Evolutionary conservation across 2,113 vertebrate species (phyloP).

Genomic region (Colistium nudipinnis): DNA sequence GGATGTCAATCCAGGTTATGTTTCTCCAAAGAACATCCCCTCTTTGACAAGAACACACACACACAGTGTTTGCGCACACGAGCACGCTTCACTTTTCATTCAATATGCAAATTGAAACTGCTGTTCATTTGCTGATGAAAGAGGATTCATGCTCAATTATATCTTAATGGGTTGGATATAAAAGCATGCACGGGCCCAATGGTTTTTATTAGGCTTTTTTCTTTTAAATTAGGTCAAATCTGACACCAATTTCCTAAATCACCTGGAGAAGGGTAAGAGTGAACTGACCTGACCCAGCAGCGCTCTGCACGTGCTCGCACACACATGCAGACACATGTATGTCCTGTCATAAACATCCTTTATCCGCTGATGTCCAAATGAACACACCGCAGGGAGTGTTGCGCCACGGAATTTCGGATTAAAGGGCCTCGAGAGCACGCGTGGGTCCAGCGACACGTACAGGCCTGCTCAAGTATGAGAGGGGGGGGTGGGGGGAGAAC

Average conservation of each 20-base stretch:
- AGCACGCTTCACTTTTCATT: conserved; percentile 61
- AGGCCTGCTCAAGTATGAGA: background rate
- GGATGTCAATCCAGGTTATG: conserved; percentile 59
- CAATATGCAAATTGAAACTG: conserved; percentile 72
- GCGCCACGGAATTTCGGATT: too few relatives aligned
- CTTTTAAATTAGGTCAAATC: conserved; percentile 60
- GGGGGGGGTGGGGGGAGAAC: background rate
- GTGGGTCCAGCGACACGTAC: conserved; percentile 50
- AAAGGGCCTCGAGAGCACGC: conserved; percentile 39
- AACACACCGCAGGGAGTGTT: too few relatives aligned
- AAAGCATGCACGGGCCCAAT: conserved; percentile 46
- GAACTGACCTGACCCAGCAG: conserved; percentile 38
- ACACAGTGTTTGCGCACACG: conserved; percentile 8
- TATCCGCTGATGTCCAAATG: too few relatives aligned
- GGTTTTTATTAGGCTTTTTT: conserved; percentile 62
- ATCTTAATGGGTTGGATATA: conserved; percentile 71
- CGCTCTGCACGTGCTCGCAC: background rate
- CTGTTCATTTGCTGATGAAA: conserved; percentile 77
- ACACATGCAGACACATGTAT: background rate
- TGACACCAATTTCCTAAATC: conserved; percentile 57
- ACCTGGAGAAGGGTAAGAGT: conserved; percentile 34
- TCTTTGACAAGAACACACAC: conserved; percentile 49
- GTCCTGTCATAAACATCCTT: background rate
- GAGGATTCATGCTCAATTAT: conserved; percentile 73
- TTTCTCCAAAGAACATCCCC: conserved; percentile 50